phyloP scores from a whole-genome alignment of 2,888 invertebrate species.

The Eupithecia pulchellata region DNA sequence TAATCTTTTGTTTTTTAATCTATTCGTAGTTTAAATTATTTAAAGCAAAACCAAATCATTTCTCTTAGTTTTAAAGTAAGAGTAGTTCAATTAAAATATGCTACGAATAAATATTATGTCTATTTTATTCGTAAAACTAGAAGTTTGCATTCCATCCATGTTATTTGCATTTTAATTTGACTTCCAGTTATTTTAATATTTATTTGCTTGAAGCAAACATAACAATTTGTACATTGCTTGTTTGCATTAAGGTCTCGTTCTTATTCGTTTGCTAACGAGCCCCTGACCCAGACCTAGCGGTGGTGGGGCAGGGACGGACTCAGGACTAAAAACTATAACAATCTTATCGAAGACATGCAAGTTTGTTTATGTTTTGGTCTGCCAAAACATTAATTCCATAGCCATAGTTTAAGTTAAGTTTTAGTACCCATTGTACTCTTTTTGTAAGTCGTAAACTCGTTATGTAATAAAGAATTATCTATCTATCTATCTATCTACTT shows the following conservation, averaged over 20 bases:
- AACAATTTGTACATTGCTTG: conserved; percentile 7
- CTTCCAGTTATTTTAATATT: not conserved
- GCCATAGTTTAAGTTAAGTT: too few relatives aligned
- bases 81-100: not conserved
- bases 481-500: too few relatives aligned
- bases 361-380: not conserved
- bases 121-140: too few relatives aligned
- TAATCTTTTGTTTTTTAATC: not conserved
- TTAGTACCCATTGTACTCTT: too few relatives aligned
- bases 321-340: not conserved
- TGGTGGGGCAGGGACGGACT: conserved; percentile 1
- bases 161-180: not conserved
- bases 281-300: conserved; percentile 16
- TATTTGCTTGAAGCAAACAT: conserved; percentile 8
- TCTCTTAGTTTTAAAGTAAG: not conserved
- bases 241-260: conserved; percentile 9
- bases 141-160: not conserved
- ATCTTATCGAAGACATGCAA: not conserved
- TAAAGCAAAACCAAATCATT: not conserved
- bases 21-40: not conserved
- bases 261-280: conserved; percentile 13
- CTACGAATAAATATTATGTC: too few relatives aligned
- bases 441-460: too few relatives aligned
- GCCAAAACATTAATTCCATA: too few relatives aligned
- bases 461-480: too few relatives aligned